phyloP scores from a whole-genome alignment of 2,113 vertebrate genomes.

The Stigmatopora argus region DNA sequence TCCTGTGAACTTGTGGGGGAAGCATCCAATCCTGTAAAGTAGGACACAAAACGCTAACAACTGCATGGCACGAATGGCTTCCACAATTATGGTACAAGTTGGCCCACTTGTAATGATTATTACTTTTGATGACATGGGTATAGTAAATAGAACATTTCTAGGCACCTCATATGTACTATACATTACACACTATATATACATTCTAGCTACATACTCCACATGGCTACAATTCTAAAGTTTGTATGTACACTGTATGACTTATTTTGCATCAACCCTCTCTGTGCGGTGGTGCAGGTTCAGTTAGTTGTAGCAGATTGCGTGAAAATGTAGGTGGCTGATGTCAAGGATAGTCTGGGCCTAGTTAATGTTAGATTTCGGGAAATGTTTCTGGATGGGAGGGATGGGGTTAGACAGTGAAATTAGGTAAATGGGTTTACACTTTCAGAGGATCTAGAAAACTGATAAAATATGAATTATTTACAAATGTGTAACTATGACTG shows the following conservation, averaged over 20 bases:
- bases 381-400: conserved; percentile 57
- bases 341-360: conserved; percentile 54
- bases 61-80: conserved; percentile 39
- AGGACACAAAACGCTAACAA: conserved; percentile 60
- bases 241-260: background rate
- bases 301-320: conserved; percentile 53
- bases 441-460: conserved; percentile 35
- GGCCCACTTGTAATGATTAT: conserved; percentile 41
- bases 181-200: background rate
- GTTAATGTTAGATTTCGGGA: conserved; percentile 55
- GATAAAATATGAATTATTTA: conserved; percentile 47
- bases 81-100: conserved; percentile 39
- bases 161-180: background rate
- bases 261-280: conserved; percentile 11
- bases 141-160: conserved; percentile 17
- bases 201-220: conserved; percentile 5
- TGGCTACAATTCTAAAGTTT: background rate
- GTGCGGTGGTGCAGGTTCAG: conserved; percentile 16
- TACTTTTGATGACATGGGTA: conserved; percentile 14
- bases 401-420: conserved; percentile 36
- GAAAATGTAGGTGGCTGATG: conserved; percentile 53
- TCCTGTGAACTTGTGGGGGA: conserved; percentile 87
- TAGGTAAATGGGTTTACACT: conserved; percentile 39
- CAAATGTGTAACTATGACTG: conserved; percentile 44
- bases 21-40: conserved; percentile 81